Base-by-base conservation (phyloP, 2,797 vertebrate species). In the Synanceia verrucosa region DNA sequence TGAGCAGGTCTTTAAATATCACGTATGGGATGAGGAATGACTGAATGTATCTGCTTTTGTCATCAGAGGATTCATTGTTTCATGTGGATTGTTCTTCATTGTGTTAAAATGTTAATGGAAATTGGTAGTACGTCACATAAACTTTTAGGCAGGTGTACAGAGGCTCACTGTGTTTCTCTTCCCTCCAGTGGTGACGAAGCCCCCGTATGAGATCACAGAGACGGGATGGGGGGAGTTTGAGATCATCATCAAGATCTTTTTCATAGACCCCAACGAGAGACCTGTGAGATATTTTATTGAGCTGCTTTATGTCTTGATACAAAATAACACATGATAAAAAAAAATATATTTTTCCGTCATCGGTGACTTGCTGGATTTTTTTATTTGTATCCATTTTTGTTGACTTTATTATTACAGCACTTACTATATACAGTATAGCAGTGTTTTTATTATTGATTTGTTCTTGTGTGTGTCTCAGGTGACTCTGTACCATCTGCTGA, bases 141-240 rank as follows among this genome's bases (percentile, higher is more conserved):
- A 2, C 18, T 3, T 34, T 14, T 10, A 29, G 7, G 24, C 44
- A 18, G 28, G 41, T 58, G 8, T 29, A 2, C 9, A 21, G 13
- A 5, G 7, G 7, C 34, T 73, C 34, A 1, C 1, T 53, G 28
- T 50, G 4, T 57, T 44, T 51, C 6, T 76, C 3, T 70, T 26
- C 39, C 0, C 86, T 92, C 64, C 83, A 99, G 97, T 98, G 83
- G 97, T 98, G 76, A 98, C 97, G 3, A 99, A 99, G 73, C 97
- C 98, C 63, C 97, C 98, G 0, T 99, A 99, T 83, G 98, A 99
- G 93, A 99, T 99, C 52, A 98, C 98, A 1, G 98, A 99, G 92
- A 99, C 97, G 0, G 98, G 98, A 50, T 99, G 97, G 98, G 97
- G 97, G 63, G 98, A 99, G 95, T 99, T 99, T 51, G 97, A 99